Percentiles rank a stretch among this genome's conserved stretches.
phyloP scores from a whole-genome alignment of 2,113 vertebrate species.

The Eclectus roratus region DNA sequence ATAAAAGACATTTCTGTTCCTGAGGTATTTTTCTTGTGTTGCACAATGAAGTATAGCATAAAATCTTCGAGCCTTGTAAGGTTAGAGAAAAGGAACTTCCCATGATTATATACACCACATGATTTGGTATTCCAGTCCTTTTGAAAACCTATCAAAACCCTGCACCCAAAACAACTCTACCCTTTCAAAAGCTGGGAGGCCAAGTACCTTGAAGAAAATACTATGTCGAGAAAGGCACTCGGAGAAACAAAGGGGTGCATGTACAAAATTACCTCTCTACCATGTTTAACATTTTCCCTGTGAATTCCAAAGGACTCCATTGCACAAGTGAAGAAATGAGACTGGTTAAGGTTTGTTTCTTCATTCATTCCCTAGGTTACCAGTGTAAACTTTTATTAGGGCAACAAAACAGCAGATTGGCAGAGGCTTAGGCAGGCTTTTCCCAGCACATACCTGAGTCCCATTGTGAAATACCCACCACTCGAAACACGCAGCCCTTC shows the following conservation, averaged over 20 bases:
- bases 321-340: background rate
- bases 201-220: background rate
- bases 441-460: constrained; percentile 22
- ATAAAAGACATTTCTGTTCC: constrained; percentile 43
- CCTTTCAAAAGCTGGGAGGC: background rate
- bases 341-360: constrained; percentile 12
- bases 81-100: constrained; percentile 19
- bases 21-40: constrained; percentile 46
- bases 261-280: background rate
- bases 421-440: constrained; percentile 23
- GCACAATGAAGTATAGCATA: constrained; percentile 18
- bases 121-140: background rate
- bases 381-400: constrained; percentile 20
- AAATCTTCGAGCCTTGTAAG: constrained; percentile 44
- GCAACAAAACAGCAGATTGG: background rate
- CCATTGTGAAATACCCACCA: background rate
- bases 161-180: background rate
- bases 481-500: background rate
- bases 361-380: constrained; percentile 42
- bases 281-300: background rate
- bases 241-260: rapidly evolving
- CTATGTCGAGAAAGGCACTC: background rate
- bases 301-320: background rate
- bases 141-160: background rate
- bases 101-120: background rate